phyloP scores from a whole-genome alignment of 2,797 vertebrate genomes.

The Eidolon dupreanum region DNA sequence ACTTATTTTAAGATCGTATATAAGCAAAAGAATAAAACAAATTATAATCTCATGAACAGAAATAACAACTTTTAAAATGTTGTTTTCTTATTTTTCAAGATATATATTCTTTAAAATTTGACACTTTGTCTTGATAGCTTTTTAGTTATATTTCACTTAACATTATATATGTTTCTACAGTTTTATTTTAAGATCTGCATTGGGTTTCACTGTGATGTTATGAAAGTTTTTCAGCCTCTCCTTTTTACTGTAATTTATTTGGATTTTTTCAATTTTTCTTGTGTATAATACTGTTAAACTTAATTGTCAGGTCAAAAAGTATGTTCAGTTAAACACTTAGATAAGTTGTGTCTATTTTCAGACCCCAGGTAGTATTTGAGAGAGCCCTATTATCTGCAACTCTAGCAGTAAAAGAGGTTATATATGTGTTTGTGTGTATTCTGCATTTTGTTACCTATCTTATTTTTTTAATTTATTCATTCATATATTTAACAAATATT shows the following conservation, averaged over 20 bases:
- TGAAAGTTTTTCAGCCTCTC: background rate
- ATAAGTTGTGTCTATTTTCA: background rate
- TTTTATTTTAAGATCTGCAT: background rate
- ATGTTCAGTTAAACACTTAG: background rate
- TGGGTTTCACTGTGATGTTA: background rate
- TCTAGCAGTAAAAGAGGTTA: background rate
- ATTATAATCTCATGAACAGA: background rate
- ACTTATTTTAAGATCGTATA: background rate
- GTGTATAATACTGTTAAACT: background rate
- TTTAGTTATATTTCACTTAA: background rate
- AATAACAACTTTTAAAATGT: background rate
- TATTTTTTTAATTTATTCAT: background rate
- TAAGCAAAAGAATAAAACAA: background rate
- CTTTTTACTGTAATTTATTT: background rate
- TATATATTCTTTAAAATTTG: background rate
- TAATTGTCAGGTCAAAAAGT: background rate
- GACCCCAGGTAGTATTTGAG: background rate
- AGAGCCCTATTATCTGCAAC: background rate
- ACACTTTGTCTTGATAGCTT: background rate
- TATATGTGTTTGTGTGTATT: background rate
- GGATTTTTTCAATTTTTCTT: background rate
- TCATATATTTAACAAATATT: background rate
- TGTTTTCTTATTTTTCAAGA: background rate
- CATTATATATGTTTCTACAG: background rate
- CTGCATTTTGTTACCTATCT: background rate